Conservation (phyloP, 2,113 vertebrate species). For the Eulemur macaco region DNA sequence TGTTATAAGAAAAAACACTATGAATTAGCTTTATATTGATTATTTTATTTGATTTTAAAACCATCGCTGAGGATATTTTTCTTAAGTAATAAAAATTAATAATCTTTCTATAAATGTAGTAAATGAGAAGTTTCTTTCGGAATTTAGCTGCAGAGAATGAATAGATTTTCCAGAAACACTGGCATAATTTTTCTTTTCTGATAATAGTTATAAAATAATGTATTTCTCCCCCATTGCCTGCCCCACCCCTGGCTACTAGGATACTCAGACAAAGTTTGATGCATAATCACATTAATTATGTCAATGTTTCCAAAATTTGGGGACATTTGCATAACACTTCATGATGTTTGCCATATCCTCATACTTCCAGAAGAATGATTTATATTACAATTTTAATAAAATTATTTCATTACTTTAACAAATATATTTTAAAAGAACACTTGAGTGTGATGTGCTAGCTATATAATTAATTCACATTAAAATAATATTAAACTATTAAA, state of each 20-base stretch:
- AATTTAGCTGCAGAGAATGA: conserved; percentile 13
- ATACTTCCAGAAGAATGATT: background rate
- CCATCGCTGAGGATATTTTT: background rate
- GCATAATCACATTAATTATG: background rate
- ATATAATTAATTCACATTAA: conserved; percentile 10
- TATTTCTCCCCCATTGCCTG: background rate
- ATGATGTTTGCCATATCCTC: background rate
- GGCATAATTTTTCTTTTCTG: background rate
- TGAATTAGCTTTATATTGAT: background rate
- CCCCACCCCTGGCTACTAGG: background rate
- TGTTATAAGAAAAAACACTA: background rate
- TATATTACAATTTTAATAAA: conserved; percentile 9
- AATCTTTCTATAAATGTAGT: background rate
- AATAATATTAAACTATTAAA: conserved; percentile 19
- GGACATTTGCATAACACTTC: background rate
- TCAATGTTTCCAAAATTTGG: conserved; percentile 4
- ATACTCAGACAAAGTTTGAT: background rate
- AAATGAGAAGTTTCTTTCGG: conserved; percentile 28
- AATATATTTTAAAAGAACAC: background rate
- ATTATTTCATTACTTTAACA: background rate
- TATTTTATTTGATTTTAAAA: conserved; percentile 35
- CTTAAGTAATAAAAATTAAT: conserved; percentile 5
- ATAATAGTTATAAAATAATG: background rate
- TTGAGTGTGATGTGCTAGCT: background rate
- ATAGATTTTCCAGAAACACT: background rate